phyloP scores from a whole-genome alignment of 2,113 vertebrate genomes.

The Capra hircus region DNA sequence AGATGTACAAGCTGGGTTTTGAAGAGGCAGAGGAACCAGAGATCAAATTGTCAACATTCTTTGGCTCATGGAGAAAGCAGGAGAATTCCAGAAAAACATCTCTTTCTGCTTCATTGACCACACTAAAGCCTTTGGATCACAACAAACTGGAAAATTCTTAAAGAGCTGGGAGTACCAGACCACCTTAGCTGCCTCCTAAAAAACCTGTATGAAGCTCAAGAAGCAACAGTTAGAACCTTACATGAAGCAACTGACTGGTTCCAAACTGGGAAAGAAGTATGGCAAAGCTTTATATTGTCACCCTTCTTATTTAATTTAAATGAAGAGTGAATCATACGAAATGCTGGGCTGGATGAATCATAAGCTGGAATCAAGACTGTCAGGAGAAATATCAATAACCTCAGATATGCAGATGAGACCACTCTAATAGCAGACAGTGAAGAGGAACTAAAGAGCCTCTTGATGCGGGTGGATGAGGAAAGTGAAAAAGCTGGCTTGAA shows the following conservation, averaged over 20 bases:
- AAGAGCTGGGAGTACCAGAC: background rate
- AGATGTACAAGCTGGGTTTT: background rate
- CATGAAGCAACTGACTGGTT: background rate
- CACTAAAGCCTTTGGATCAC: background rate
- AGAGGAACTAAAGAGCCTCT: no score
- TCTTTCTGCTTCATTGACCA: background rate
- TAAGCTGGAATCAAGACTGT: background rate
- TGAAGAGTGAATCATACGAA: background rate
- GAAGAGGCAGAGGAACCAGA: background rate
- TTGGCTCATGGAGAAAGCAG: background rate
- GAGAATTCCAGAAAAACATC: background rate
- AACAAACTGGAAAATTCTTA: background rate
- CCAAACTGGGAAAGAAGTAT: background rate
- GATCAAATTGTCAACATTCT: background rate
- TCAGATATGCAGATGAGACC: no score
- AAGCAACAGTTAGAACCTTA: background rate
- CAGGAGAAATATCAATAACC: background rate
- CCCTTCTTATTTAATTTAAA: background rate
- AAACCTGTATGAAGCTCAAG: background rate
- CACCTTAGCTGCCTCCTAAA: background rate
- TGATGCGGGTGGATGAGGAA: no score
- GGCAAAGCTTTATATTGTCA: background rate
- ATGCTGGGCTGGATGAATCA: background rate
- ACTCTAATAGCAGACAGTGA: no score
- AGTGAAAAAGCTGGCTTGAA: no score